Conservation (phyloP, 2,888 invertebrate species). For the Reticulitermes lucifugus region DNA sequence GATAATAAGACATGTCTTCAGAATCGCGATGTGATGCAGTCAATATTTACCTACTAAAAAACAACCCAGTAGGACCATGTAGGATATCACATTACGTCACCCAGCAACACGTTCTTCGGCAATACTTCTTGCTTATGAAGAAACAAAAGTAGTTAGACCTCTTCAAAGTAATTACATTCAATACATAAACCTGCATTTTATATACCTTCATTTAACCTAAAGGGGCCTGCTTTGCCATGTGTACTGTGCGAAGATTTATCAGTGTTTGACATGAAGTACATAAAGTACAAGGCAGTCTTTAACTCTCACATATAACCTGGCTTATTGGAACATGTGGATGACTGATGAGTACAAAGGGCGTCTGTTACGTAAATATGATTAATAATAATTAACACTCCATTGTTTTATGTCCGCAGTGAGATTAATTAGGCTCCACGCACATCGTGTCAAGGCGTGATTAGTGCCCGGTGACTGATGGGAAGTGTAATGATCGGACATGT, state of each 20-base stretch:
- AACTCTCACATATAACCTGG: background rate
- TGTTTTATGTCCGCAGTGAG: slow-evolving; percentile 13
- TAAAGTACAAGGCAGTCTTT: background rate
- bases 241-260: background rate
- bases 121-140: slow-evolving; percentile 1
- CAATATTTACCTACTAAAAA: slow-evolving; percentile 16
- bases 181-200: background rate
- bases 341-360: slow-evolving; percentile 11
- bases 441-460: slow-evolving; percentile 23
- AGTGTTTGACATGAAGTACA: slow-evolving; percentile 3
- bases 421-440: background rate
- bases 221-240: background rate
- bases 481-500: background rate
- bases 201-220: background rate
- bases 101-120: background rate
- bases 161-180: background rate
- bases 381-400: slow-evolving; percentile 34
- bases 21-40: background rate
- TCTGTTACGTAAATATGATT: slow-evolving; percentile 36
- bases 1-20: background rate
- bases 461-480: slow-evolving; percentile 13
- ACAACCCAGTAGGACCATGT: background rate
- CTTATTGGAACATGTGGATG: slow-evolving; percentile 18
- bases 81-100: background rate
- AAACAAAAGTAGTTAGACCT: background rate